Conservation (phyloP, 2,888 invertebrate species). For the Ceriagrion tenellum region DNA sequence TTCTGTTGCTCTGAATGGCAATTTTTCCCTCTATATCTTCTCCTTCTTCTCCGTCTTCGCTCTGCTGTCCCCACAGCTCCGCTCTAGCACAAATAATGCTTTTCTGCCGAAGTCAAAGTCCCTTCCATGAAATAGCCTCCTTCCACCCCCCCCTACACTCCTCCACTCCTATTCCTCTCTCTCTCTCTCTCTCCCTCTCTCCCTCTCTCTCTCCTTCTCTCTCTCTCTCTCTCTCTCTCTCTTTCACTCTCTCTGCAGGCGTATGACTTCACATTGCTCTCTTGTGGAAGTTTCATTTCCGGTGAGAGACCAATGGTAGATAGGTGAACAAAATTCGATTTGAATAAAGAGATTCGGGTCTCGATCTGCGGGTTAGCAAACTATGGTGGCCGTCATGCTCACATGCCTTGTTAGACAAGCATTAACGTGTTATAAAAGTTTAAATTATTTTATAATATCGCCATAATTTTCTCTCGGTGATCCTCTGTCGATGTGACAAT, state of each 20-base stretch:
- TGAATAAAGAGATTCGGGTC: neutral
- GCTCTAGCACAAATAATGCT: neutral
- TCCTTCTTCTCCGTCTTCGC: neutral
- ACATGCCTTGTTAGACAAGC: neutral
- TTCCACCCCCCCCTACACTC: neutral
- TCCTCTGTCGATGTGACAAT: no score
- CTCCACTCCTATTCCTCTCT: no score
- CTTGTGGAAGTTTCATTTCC: conserved; percentile 28
- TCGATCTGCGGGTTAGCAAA: neutral
- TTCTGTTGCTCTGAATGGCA: neutral
- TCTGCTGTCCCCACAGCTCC: neutral
- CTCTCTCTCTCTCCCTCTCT: neutral
- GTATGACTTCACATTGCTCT: neutral
- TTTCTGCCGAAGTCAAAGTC: neutral
- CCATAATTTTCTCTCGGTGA: neutral
- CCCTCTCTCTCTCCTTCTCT: neutral
- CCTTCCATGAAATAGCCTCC: no score
- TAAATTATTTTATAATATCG: neutral
- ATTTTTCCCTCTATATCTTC: neutral
- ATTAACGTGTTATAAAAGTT: neutral
- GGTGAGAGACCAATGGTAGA: neutral
- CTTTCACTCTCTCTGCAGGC: neutral
- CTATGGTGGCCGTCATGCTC: neutral
- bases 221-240: neutral
- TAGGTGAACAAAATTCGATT: conserved; percentile 24